A percentile compares a stretch with the other conserved stretches of the same genome.
Conservation (phyloP, 2,113 vertebrate genomes). For the Pao palembangensis region DNA sequence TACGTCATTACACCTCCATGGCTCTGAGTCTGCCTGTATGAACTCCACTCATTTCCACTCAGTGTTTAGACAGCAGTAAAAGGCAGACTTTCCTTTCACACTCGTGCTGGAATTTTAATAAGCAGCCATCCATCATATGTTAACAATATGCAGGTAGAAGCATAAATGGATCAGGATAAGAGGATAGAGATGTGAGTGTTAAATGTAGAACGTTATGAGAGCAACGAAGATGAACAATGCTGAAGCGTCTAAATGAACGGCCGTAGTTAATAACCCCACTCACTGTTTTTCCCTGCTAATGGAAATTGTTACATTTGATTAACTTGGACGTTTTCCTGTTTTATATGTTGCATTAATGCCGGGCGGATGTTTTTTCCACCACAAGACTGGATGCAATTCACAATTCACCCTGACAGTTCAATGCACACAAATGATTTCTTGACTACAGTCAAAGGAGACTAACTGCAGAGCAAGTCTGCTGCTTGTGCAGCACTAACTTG, state of each 20-base stretch:
- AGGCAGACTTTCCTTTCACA: slow-evolving; percentile 4
- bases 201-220: slow-evolving; percentile 22
- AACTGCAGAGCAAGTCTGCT: slow-evolving; percentile 19
- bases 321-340: neutral
- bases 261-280: slow-evolving; percentile 32
- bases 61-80: slow-evolving; percentile 6
- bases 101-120: slow-evolving; percentile 26
- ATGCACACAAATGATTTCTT: slow-evolving; percentile 24
- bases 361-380: too few relatives aligned
- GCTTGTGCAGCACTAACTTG: slow-evolving; percentile 23
- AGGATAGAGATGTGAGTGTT: too few relatives aligned
- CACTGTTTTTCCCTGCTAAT: slow-evolving; percentile 29
- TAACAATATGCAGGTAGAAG: slow-evolving; percentile 15
- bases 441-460: slow-evolving; percentile 21
- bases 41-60: slow-evolving; percentile 25
- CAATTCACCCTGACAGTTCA: slow-evolving; percentile 21
- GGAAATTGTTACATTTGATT: slow-evolving; percentile 18
- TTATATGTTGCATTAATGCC: neutral
- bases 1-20: slow-evolving; percentile 31
- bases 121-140: slow-evolving; percentile 30
- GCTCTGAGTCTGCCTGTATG: slow-evolving; percentile 34
- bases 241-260: slow-evolving; percentile 3
- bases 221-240: slow-evolving; percentile 13
- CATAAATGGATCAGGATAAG: slow-evolving; percentile 46
- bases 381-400: slow-evolving; percentile 2